phyloP scores from a whole-genome alignment of 2,113 vertebrate genomes.

The Pseudopodoces humilis region DNA sequence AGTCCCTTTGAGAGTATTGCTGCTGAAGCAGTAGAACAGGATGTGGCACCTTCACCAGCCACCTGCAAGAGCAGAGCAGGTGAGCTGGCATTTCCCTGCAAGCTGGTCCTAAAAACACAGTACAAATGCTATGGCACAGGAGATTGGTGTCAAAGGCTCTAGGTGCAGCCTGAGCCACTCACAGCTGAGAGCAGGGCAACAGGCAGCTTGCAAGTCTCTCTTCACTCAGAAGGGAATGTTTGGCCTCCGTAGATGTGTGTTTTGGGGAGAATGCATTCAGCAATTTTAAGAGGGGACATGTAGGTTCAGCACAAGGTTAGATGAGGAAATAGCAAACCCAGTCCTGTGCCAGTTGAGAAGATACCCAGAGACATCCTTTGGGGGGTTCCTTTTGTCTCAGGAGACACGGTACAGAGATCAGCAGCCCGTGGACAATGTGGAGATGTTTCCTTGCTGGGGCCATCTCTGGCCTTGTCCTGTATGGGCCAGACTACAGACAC shows the following conservation, averaged over 20 bases:
- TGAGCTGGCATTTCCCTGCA: background rate
- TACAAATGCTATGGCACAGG: background rate
- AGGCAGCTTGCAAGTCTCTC: background rate
- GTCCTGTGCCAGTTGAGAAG: background rate
- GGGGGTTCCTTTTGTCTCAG: background rate
- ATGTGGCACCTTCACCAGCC: background rate
- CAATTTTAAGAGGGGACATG: background rate
- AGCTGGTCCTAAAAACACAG: background rate
- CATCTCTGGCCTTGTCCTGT: background rate
- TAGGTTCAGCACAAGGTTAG: background rate
- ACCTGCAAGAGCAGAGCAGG: background rate
- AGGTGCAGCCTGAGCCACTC: background rate
- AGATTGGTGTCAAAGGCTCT: background rate
- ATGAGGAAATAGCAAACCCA: background rate
- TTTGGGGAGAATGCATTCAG: background rate
- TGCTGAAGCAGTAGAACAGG: background rate
- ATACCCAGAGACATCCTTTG: background rate
- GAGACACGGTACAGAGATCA: fast-evolving
- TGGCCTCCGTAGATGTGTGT: background rate
- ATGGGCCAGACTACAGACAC: background rate
- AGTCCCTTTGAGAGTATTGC: background rate
- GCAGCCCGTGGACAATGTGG: background rate
- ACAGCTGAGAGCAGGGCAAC: background rate
- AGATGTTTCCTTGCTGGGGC: background rate
- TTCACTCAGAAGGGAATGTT: background rate